These are phyloP conservation scores for Aegotheles bennettii DNA, from an alignment of 2,113 vertebrate genomes.

Conservation along the genomic window DNA sequence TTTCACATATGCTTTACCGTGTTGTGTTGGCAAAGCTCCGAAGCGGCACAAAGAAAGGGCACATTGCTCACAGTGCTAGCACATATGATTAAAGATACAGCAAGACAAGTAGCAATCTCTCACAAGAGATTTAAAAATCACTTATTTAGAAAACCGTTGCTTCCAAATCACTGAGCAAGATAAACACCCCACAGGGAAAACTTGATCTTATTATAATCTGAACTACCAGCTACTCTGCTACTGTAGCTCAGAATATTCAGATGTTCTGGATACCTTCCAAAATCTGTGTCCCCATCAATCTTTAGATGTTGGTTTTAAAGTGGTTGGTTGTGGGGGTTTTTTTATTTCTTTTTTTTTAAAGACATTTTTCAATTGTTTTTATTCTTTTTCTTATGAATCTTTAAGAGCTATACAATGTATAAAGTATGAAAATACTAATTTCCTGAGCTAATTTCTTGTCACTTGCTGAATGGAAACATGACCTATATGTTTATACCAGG, in stretches of 20 bases:
- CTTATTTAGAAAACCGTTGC: conserved; percentile 51
- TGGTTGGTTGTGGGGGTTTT: neutral
- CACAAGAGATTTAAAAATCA: conserved; percentile 20
- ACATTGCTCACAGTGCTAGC: conserved; percentile 3
- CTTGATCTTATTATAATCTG: conserved; percentile 13
- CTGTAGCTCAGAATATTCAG: neutral
- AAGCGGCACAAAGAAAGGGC: conserved; percentile 14
- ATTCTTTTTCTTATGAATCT: neutral
- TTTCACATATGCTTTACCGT: neutral
- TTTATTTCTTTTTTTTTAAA: neutral
- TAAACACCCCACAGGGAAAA: conserved; percentile 40
- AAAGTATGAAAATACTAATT: neutral
- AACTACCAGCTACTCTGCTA: neutral
- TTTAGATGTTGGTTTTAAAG: neutral
- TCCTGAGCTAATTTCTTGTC: conserved; percentile 2
- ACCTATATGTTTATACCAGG: neutral
- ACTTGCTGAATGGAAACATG: neutral
- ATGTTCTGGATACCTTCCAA: neutral
- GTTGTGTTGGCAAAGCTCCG: neutral
- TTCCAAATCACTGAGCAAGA: conserved; percentile 52
- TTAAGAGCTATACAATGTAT: neutral
- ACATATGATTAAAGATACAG: conserved; percentile 25
- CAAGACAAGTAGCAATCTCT: conserved; percentile 6
- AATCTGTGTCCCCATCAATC: neutral
- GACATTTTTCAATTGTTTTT: neutral